phyloP scores from a whole-genome alignment of 2,888 invertebrate species.

The Drosophila siamana region DNA sequence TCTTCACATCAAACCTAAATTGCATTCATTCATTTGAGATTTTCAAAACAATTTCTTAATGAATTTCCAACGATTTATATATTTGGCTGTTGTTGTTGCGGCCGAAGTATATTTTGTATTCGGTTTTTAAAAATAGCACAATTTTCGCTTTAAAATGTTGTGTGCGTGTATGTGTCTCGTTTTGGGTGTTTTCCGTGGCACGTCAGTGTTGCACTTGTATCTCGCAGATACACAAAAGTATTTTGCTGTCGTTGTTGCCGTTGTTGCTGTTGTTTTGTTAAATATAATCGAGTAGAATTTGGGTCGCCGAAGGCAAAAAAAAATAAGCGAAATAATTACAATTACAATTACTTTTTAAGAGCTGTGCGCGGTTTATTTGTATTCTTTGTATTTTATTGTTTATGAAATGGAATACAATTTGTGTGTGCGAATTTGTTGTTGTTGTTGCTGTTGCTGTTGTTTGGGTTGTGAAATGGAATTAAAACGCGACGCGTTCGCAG shows the following conservation, averaged over 20 bases:
- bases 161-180: constrained; percentile 21
- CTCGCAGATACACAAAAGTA: constrained; percentile 36
- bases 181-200: constrained; percentile 19
- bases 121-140: constrained; percentile 59
- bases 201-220: constrained; percentile 60
- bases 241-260: constrained; percentile 4
- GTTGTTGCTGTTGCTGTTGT: neutral
- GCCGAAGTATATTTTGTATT: constrained; percentile 32
- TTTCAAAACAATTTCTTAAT: constrained; percentile 36
- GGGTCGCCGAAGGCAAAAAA: constrained; percentile 7
- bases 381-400: neutral
- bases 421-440: constrained; percentile 1
- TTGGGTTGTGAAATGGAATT: constrained; percentile 7
- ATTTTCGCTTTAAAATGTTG: constrained; percentile 54
- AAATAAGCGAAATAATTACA: constrained; percentile 1
- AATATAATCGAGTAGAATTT: constrained; percentile 5
- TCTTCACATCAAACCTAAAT: constrained; percentile 34
- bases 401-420: constrained; percentile 29
- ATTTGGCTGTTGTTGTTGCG: neutral
- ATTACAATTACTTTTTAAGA: constrained; percentile 16
- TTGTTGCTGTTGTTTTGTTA: neutral
- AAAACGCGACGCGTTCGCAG: constrained; percentile 48
- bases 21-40: constrained; percentile 37
- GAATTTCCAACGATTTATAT: constrained; percentile 48
- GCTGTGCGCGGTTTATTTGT: neutral